phyloP scores from a whole-genome alignment of 2,888 invertebrate species.

The Rhagium mordax region DNA sequence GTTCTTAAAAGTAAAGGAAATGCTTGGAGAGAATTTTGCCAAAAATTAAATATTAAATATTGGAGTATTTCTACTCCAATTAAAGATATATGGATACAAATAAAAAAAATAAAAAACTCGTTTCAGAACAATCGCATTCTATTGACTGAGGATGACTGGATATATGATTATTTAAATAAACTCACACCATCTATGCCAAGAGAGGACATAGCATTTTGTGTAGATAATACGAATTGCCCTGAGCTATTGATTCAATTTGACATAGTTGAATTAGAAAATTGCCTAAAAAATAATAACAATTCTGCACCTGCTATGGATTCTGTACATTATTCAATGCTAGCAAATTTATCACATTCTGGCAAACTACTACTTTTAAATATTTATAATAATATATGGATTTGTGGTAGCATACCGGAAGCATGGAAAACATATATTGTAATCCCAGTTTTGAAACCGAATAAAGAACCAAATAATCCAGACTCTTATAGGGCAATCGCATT shows the following conservation, averaged over 20 bases:
- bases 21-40: background rate
- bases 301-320: too few relatives aligned
- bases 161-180: background rate
- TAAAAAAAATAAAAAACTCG: conserved; percentile 8
- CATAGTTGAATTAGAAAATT: background rate
- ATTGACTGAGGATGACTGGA: background rate
- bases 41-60: conserved; percentile 12
- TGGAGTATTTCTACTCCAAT: too few relatives aligned
- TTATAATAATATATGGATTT: background rate
- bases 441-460: background rate
- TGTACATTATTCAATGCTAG: too few relatives aligned
- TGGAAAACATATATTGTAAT: background rate
- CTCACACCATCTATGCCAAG: background rate
- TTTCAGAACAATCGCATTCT: background rate
- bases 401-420: background rate
- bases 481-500: background rate
- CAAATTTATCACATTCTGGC: too few relatives aligned
- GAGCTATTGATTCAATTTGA: background rate
- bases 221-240: background rate
- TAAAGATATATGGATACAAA: background rate
- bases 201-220: background rate
- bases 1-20: conserved; percentile 5
- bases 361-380: background rate
- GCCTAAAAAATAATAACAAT: background rate
- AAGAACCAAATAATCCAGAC: background rate